phyloP scores from a whole-genome alignment of 2,113 vertebrate genomes.

The Gracilinanus agilis region DNA sequence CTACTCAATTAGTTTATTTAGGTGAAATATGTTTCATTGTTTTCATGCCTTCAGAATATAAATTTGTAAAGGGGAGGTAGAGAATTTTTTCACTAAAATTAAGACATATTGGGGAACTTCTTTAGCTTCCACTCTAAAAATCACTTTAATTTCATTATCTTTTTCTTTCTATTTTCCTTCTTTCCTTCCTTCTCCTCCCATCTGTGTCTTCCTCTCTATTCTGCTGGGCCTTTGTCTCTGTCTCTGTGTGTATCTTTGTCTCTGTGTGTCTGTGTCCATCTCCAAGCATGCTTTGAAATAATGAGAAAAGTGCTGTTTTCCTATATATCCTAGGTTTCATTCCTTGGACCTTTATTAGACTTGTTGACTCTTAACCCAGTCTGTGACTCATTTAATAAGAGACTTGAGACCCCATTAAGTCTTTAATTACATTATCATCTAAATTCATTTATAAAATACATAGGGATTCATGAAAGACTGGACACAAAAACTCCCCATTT shows the following conservation, averaged over 20 bases:
- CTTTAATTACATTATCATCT: conserved; percentile 6
- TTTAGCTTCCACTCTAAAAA: too few species aligned
- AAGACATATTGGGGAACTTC: too few species aligned
- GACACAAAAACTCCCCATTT: background rate
- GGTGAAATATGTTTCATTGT: too few species aligned
- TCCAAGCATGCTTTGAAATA: background rate
- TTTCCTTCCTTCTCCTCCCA: too few species aligned
- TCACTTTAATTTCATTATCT: too few species aligned
- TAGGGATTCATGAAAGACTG: background rate
- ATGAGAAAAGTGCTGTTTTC: background rate
- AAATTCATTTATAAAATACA: background rate
- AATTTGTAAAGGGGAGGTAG: too few species aligned
- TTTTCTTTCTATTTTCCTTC: too few species aligned
- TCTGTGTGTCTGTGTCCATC: too few species aligned
- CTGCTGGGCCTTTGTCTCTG: background rate
- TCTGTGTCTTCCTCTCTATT: background rate
- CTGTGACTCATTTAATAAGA: background rate
- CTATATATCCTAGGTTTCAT: background rate
- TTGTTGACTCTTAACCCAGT: background rate
- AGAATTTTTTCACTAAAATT: too few species aligned
- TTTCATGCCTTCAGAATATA: too few species aligned
- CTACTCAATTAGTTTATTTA: too few species aligned
- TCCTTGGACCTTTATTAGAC: background rate
- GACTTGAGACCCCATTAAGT: background rate
- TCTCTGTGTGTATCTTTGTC: too few species aligned